phyloP scores from a whole-genome alignment of 2,888 invertebrate genomes.

The Cactoblastis cactorum region DNA sequence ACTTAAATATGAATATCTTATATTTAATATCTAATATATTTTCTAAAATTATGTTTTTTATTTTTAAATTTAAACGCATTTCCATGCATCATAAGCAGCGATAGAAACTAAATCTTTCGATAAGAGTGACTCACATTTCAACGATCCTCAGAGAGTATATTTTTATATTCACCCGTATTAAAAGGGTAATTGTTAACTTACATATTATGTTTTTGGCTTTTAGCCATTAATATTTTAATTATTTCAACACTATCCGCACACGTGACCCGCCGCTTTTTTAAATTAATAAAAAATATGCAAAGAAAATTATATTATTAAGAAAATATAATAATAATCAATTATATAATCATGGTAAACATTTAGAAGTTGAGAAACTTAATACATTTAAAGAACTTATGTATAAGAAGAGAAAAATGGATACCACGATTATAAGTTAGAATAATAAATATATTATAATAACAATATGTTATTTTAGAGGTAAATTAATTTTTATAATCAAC shows the following conservation, averaged over 20 bases:
- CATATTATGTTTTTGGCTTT: conserved; percentile 19
- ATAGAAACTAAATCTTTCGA: conserved; percentile 53
- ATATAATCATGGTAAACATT: conserved; percentile 8
- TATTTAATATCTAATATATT: conserved; percentile 47
- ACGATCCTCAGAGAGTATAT: conserved; percentile 20
- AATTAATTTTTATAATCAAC: neutral
- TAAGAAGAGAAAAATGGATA: neutral
- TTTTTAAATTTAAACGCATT: conserved; percentile 42
- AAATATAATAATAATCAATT: neutral
- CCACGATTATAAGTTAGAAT: neutral
- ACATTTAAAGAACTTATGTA: conserved; percentile 7
- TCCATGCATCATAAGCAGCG: conserved; percentile 64
- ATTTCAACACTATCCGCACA: conserved; percentile 24
- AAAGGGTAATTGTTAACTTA: conserved; percentile 20
- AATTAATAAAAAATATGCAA: neutral
- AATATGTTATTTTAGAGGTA: neutral
- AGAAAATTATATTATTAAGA: neutral
- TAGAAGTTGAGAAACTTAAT: conserved; percentile 5
- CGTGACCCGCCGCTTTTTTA: conserved; percentile 18
- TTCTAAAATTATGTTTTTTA: conserved; percentile 61
- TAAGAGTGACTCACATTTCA: conserved; percentile 69
- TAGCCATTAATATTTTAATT: conserved; percentile 19
- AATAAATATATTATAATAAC: neutral
- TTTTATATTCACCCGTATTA: conserved; percentile 19
- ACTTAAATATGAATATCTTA: conserved; percentile 35